A percentile compares a stretch with the other conserved stretches of the same genome.
Evolutionary conservation across 2,113 vertebrate genomes (phyloP).

Genomic region (Sinocyclocheilus grahami): DNA sequence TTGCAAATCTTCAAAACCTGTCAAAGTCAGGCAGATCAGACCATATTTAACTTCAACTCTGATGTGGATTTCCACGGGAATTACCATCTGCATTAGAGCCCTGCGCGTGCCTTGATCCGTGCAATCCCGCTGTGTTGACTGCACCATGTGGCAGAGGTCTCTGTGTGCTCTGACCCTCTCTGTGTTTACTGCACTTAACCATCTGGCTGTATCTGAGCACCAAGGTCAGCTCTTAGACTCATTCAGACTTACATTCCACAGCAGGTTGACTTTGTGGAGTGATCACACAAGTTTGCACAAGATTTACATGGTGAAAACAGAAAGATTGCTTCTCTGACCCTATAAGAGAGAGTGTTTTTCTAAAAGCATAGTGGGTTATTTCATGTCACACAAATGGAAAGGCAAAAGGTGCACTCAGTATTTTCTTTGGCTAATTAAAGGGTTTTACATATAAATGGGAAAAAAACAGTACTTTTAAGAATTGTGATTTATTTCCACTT

Average conservation of each 20-base stretch:
- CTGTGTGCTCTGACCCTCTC: conserved; percentile 57
- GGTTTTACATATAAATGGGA: too few relatives aligned
- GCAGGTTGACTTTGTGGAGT: background rate
- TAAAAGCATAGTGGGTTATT: background rate
- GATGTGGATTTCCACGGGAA: conserved; percentile 33
- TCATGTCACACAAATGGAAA: too few relatives aligned
- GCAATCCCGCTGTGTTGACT: conserved; percentile 30
- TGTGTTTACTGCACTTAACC: conserved; percentile 69
- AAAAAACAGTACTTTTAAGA: too few relatives aligned
- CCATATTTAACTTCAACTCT: conserved; percentile 12
- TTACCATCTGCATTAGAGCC: conserved; percentile 32
- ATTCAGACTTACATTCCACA: conserved; percentile 31
- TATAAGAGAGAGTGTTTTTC: background rate
- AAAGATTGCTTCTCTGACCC: background rate
- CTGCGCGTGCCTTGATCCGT: conserved; percentile 40
- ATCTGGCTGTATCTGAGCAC: conserved; percentile 65
- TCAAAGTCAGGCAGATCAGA: conserved; percentile 33
- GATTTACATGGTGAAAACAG: background rate
- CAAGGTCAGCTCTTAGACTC: conserved; percentile 63
- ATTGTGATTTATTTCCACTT: too few relatives aligned
- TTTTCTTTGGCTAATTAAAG: too few relatives aligned
- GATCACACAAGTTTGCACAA: background rate
- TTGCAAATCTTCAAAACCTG: conserved; percentile 13
- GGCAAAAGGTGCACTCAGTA: too few relatives aligned
- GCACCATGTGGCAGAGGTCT: conserved; percentile 62